phyloP scores from a whole-genome alignment of 2,888 invertebrate genomes.

The Schizotus pectinicornis region DNA sequence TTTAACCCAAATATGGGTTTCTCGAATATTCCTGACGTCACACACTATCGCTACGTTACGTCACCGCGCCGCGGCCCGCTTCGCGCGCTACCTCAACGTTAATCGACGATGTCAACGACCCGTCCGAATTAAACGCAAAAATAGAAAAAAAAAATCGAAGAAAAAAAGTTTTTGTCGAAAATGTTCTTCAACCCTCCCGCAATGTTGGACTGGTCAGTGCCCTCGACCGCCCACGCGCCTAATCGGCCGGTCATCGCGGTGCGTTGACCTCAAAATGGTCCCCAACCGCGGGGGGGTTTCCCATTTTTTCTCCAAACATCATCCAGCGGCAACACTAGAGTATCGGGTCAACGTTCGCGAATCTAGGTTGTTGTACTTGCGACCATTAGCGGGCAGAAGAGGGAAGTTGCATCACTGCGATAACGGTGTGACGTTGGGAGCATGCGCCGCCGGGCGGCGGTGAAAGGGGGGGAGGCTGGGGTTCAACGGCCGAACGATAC shows the following conservation, averaged over 20 bases:
- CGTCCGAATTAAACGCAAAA: conserved; percentile 18
- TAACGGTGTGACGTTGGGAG: conserved; percentile 42
- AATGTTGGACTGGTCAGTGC: conserved; percentile 40
- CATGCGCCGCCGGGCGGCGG: conserved; percentile 33
- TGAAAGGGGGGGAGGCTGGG: background rate
- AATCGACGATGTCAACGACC: conserved; percentile 49
- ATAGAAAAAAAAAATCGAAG: no score
- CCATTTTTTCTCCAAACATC: background rate
- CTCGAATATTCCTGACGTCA: conserved; percentile 52
- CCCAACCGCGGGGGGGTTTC: background rate
- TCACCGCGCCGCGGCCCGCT: conserved; percentile 46
- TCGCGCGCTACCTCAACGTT: conserved; percentile 47
- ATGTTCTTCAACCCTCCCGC: background rate
- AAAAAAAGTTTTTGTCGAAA: no score
- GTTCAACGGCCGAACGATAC: conserved; percentile 27
- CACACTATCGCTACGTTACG: conserved; percentile 50
- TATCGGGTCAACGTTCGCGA: conserved; percentile 44
- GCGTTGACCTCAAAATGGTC: conserved; percentile 32
- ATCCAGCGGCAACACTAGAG: conserved; percentile 17
- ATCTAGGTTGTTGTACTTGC: conserved; percentile 45
- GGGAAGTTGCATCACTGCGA: conserved; percentile 44
- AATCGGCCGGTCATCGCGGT: conserved; percentile 32
- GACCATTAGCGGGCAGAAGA: conserved; percentile 34
- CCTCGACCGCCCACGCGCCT: conserved; percentile 33
- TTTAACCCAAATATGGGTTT: conserved; percentile 57